Base-by-base conservation (phyloP, 2,113 vertebrate species). In the Morone chrysops region DNA sequence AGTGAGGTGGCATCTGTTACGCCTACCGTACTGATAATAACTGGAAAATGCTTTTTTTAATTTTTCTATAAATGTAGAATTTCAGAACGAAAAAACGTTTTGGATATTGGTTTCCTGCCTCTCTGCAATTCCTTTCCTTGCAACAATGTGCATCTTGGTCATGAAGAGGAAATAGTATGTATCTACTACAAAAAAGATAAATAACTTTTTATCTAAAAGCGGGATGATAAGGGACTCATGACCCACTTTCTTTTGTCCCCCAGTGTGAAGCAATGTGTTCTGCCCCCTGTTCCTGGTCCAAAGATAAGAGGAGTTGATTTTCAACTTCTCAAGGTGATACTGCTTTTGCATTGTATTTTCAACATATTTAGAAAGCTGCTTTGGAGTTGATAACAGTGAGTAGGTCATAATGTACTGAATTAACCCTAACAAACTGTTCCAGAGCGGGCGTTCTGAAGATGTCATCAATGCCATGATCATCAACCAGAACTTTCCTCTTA, bases 201-300 rank as follows among this genome's bases (percentile, higher is more conserved):
- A 12, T 16, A 43, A 31, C 53, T 31, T 4, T 45, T 45, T 14
- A 47, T 9, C 16, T 14, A 6, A 51, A 38, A 36, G 22, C 31
- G 13, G 38, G 40, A 60, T 36, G 31, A 56, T 9, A n/a, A 75
- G 4, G 50, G 14, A 80, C 10, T 87, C 47, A 51, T 25, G 74
- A 20, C 41, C 48, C 11, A 11, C 4, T 75, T 71, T 62, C 8
- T 43, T 38, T 63, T 82, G 36, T 70, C 62, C 90, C 60, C 70
- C 36, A 99, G 98, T 81, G 95, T 98, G 94, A 90, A 96, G 89
- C 90, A 93, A 70, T 96, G 91, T 84, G 91, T 99, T 82, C 93
- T 98, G n/a, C 97, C 97, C 1, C 97, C 97, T 36, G 95, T 99
- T 91, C 98, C 97, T 0, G 95, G 96, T 87, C 98, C 98, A 4